A percentile compares a stretch with the other conserved stretches of the same genome.
phyloP scores from a whole-genome alignment of 2,113 vertebrate genomes.

The Platichthys flesus region DNA sequence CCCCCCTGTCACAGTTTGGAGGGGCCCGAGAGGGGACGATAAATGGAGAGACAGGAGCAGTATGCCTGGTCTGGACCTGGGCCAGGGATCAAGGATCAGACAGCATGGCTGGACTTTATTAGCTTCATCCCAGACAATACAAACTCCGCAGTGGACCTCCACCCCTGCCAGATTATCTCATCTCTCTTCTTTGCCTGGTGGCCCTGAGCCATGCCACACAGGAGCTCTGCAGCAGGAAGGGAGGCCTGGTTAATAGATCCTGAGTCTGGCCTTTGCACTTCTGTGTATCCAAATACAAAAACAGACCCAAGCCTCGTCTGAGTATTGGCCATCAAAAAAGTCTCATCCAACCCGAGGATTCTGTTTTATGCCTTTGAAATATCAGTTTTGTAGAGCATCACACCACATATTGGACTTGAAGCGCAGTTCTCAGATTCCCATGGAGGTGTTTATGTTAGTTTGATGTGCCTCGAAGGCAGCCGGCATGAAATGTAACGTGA shows the following conservation, averaged over 20 bases:
- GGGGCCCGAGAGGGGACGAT: constrained; percentile 65
- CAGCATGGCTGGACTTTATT: constrained; percentile 75
- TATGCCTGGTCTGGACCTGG: constrained; percentile 67
- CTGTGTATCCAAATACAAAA: constrained; percentile 11
- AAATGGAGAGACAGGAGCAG: constrained; percentile 73
- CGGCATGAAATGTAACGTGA: constrained; percentile 19
- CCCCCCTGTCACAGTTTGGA: constrained; percentile 66
- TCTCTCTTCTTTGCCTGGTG: constrained; percentile 63
- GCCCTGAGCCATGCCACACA: constrained; percentile 55
- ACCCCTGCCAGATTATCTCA: constrained; percentile 74
- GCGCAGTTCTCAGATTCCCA: constrained; percentile 8
- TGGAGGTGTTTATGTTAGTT: constrained; percentile 25
- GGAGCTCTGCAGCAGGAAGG: constrained; percentile 57
- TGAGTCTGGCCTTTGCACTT: constrained; percentile 27
- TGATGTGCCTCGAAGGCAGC: constrained; percentile 13
- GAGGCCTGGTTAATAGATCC: constrained; percentile 42
- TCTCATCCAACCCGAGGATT: not conserved
- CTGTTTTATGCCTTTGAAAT: constrained; percentile 1
- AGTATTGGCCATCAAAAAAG: constrained; percentile 2
- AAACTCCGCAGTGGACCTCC: constrained; percentile 69
- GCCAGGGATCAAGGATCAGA: constrained; percentile 77
- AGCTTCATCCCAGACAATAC: constrained; percentile 77
- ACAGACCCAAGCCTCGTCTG: not conserved
- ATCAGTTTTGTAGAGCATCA: constrained; percentile 10
- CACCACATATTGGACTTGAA: constrained; percentile 23